These are phyloP conservation scores for Lasiommata megera DNA, from an alignment of 2,888 invertebrate genomes.

Conservation along the genomic window DNA sequence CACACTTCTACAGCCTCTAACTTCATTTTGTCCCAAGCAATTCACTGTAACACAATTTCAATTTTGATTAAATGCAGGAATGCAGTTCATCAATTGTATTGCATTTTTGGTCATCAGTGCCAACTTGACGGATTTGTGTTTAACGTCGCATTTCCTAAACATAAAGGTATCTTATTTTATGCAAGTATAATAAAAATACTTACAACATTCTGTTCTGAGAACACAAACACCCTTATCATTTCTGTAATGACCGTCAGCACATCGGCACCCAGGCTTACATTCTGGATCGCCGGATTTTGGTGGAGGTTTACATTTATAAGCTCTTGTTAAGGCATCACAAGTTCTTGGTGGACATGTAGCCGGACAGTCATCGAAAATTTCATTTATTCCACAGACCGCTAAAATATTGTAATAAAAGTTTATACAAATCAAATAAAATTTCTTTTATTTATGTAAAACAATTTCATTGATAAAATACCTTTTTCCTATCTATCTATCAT, in stretches of 20 bases:
- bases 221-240: conserved; percentile 28
- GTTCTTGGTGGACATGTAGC: background rate
- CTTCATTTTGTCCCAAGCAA: conserved; percentile 17
- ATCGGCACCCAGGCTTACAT: conserved; percentile 24
- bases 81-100: background rate
- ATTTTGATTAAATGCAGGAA: background rate
- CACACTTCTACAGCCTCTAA: background rate
- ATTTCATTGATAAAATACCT: no score
- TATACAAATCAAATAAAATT: no score
- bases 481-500: no score
- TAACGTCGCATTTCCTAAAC: no score
- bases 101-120: no score
- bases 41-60: conserved; percentile 7
- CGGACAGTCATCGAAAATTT: conserved; percentile 3
- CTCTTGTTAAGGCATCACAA: background rate
- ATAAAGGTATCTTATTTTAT: no score
- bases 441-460: no score
- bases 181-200: background rate
- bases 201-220: conserved; percentile 27
- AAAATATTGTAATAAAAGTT: no score
- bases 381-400: conserved; percentile 7
- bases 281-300: conserved; percentile 15
- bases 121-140: no score
- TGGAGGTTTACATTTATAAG: background rate
- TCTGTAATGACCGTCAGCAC: conserved; percentile 21